Base-by-base conservation (phyloP, 2,888 invertebrate species). In the Stenichneumon culpator region DNA sequence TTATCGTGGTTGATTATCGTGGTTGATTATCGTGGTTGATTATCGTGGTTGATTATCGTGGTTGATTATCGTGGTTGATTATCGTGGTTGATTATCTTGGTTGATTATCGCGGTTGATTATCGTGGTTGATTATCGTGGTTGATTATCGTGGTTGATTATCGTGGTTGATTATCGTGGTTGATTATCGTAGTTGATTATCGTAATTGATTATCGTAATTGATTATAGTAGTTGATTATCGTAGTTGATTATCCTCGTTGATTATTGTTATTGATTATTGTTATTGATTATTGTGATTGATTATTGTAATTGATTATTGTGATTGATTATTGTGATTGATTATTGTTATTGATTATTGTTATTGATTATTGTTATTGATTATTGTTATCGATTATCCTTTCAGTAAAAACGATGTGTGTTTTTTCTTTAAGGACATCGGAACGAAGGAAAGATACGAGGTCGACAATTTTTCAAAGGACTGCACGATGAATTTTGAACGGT, bases 401-500 rank as follows among this genome's bases (percentile, higher is more conserved):
- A 9, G 6, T n/a, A 57, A 25, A 54, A 72, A 80, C 68, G 32
- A 44, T 52, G 79, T 9, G 82, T 84, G 69, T 57, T 69, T 60
- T 22, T 19, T 14, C 14, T 72, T 67, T 52, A 52, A 78, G 60
- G 52, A 73, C 50, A n/a, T 68, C 57, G 6, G 39, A 60, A 84
- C 44, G 22, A 77, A 32, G 9, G 87, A 87, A 47, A 69, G 80
- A 54, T 54, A 68, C 28, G 83, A 83, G 73, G 77, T 84, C 9
- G 57, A 86, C 39, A 57, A 82, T 25, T 69, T 86, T 81, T 67
- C 81, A 69, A 70, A n/a, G 44, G 39, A 84, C 25, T 82, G 75
- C 28, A 63, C 4, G 72, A 86, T 36, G 80, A 80, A 81, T 60
- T 96, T 94, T 89, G 92, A 94, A 68, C 91, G 93, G 63, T 94